Evolutionary conservation across 1,140 invertebrate species (phyloP), one percentile per base, ranked within the genome.

Genomic region (Orchestia grillus): DNA sequence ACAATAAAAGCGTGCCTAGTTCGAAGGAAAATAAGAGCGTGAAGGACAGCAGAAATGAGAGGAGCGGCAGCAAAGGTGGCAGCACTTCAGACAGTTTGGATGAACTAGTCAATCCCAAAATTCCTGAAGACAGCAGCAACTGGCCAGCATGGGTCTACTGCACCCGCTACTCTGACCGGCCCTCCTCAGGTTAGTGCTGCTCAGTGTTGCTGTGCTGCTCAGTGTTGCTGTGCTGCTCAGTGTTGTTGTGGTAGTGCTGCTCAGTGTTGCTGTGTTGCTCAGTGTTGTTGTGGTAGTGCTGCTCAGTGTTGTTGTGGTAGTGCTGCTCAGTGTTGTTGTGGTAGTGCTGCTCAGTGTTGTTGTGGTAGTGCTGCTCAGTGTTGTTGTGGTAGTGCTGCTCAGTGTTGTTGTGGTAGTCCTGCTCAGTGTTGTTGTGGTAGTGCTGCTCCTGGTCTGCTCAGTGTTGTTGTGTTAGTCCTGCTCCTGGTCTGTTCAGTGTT

Each of bases 121-220:
- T 96, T 95, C 96, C 96, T 77, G 42, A 96, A n/a, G 96, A 97
- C 95, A 96, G 95, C 96, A 97, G 96, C 96, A 97, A 96, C 96
- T 98, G 99, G 98, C 99, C 99, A 0, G 99, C 99, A 0, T 99
- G 99, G 99, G 99, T 99, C 44, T 99, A 99, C 97, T 99, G 99
- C 97, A 99, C 99, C 0, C 98, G 99, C 97, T 99, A 99, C 97
- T 99, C 99, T 96, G 99, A 99, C 97, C 98, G 99, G 97, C 99
- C 99, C 15, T 99, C 99, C 97, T 99, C 99, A 97, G 99, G 99
- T 99, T 98, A 98, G 98, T 98, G 47, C 47, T 8, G 19, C 47
- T 53, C 19, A 53, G 47, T 8, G 47, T 19, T 41, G 88, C 45
- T 53, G 6, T 44, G n/a, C n/a, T 96, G 92, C n/a, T 90, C 44